phyloP scores from a whole-genome alignment of 1,140 invertebrate species.

The Cherax quadricarinatus region DNA sequence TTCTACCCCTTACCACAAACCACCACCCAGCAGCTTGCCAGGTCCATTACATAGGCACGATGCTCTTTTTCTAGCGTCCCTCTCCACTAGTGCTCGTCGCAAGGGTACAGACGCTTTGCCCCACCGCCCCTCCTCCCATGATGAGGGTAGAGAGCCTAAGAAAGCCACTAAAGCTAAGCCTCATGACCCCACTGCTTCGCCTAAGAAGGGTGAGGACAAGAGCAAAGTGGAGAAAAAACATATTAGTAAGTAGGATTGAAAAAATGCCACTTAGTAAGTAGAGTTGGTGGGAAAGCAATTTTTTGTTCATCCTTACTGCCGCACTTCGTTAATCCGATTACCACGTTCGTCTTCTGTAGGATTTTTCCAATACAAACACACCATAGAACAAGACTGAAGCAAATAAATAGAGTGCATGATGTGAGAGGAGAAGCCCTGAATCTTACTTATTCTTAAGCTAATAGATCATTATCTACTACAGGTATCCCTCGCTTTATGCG shows the following conservation, averaged over 20 bases:
- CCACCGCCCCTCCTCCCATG: conserved; percentile 71
- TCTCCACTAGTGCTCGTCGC: conserved; percentile 73
- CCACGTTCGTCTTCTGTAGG: conserved; percentile 57
- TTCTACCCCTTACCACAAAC: conserved; percentile 29
- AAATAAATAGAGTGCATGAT: not conserved
- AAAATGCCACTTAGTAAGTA: conserved; percentile 60
- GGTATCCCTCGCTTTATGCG: too few relatives aligned
- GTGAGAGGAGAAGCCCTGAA: conserved; percentile 7
- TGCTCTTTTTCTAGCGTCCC: conserved; percentile 74
- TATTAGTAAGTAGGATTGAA: conserved; percentile 73
- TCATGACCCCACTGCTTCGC: conserved; percentile 73
- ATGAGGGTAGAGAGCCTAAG: conserved; percentile 72
- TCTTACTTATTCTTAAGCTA: not conserved
- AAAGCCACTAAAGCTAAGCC: conserved; percentile 73
- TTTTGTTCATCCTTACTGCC: conserved; percentile 49
- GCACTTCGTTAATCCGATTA: conserved; percentile 69
- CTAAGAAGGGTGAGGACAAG: conserved; percentile 73
- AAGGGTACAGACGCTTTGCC: conserved; percentile 72
- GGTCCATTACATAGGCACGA: conserved; percentile 65
- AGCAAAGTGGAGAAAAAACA: conserved; percentile 73
- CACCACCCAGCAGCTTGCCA: conserved; percentile 62
- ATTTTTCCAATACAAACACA: not conserved
- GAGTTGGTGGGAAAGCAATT: conserved; percentile 44
- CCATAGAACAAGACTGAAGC: not conserved
- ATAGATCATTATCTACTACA: too few relatives aligned